These are phyloP conservation scores for Harpalus rufipes DNA, from an alignment of 2,888 invertebrate genomes.

Conservation along the genomic window DNA sequence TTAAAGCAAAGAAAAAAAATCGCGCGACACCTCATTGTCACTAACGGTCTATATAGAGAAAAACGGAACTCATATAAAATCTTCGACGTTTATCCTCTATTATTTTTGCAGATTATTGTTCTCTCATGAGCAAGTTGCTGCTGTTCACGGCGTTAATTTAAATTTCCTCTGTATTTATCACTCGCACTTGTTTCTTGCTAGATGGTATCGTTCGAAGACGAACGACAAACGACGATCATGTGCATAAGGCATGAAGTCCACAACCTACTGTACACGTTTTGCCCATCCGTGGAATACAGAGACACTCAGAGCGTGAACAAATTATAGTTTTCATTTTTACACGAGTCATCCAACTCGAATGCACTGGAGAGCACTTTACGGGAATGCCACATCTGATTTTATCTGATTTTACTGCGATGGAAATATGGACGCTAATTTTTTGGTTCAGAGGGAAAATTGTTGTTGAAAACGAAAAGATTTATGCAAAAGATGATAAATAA, in stretches of 20 bases:
- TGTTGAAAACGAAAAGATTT: not conserved
- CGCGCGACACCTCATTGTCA: too few species aligned
- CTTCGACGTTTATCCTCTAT: too few species aligned
- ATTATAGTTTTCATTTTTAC: slow-evolving; percentile 53
- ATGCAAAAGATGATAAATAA: too few species aligned
- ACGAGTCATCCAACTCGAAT: slow-evolving; percentile 31
- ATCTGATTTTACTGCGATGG: not conserved
- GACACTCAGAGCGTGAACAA: slow-evolving; percentile 53
- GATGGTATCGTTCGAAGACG: slow-evolving; percentile 36
- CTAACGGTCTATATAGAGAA: too few species aligned
- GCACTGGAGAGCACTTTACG: not conserved
- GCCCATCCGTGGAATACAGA: slow-evolving; percentile 20
- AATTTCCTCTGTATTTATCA: slow-evolving; percentile 39
- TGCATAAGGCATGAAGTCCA: slow-evolving; percentile 15
- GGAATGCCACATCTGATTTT: not conserved
- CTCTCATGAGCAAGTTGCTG: not conserved
- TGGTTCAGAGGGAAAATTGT: not conserved
- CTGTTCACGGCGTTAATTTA: slow-evolving; percentile 16
- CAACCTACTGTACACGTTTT: slow-evolving; percentile 21
- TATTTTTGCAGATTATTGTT: too few species aligned
- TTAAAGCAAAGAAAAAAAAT: too few species aligned
- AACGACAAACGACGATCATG: slow-evolving; percentile 44
- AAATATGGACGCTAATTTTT: not conserved
- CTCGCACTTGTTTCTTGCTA: slow-evolving; percentile 19
- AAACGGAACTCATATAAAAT: too few species aligned